Evolutionary conservation across 2,113 vertebrate genomes (phyloP).

Genomic region (Anser brachyrhynchus): DNA sequence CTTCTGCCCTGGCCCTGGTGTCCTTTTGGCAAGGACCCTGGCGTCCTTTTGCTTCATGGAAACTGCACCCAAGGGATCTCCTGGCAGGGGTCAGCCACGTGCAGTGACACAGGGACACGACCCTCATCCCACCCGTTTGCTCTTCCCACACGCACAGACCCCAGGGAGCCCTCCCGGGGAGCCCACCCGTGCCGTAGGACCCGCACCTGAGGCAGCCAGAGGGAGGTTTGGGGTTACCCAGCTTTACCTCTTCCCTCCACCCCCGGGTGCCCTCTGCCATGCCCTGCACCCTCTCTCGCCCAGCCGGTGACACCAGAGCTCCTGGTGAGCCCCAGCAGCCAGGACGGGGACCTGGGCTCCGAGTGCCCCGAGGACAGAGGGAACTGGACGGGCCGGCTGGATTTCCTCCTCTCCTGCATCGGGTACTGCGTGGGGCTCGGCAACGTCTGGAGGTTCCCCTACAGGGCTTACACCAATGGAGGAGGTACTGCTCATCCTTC

Average conservation of each 20-base stretch:
- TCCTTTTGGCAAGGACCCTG: background rate
- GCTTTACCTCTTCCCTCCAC: background rate
- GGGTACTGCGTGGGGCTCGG: slow-evolving; percentile 85
- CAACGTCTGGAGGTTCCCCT: slow-evolving; percentile 85
- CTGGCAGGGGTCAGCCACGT: background rate
- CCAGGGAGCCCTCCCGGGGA: background rate
- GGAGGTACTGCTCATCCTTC: slow-evolving; percentile 72
- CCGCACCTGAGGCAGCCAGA: rapidly evolving
- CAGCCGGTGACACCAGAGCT: slow-evolving; percentile 80
- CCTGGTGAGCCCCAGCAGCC: slow-evolving; percentile 82
- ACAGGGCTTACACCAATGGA: slow-evolving; percentile 83
- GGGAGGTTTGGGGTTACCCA: background rate
- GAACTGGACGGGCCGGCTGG: slow-evolving; percentile 83
- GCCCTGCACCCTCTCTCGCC: background rate
- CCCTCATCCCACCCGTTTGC: background rate
- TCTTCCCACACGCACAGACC: no score
- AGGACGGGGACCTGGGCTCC: slow-evolving; percentile 74
- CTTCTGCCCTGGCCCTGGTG: background rate
- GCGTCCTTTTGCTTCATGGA: background rate
- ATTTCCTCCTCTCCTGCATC: slow-evolving; percentile 85
- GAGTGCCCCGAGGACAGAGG: slow-evolving; percentile 79
- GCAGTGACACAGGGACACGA: background rate
- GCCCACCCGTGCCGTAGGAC: background rate
- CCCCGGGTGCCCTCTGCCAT: background rate
- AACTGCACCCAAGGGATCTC: rapidly evolving